These are phyloP conservation scores for Gryllus bimaculatus DNA, from an alignment of 1,140 invertebrate species.

Conservation along the genomic window DNA sequence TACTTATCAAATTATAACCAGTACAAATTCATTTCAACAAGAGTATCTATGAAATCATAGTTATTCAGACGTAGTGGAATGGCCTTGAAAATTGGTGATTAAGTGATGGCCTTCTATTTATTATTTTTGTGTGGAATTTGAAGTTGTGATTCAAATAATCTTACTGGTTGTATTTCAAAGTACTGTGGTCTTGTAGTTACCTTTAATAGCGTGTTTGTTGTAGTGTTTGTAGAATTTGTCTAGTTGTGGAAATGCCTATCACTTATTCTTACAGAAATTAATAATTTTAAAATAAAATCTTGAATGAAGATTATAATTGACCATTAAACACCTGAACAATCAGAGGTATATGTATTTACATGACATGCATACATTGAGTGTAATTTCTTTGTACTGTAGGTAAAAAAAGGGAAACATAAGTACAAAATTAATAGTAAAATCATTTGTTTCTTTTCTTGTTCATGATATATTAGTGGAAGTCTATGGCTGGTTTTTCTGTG, in stretches of 20 bases:
- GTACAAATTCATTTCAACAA: background rate
- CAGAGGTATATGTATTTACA: constrained; percentile 1
- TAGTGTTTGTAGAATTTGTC: background rate
- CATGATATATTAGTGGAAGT: background rate
- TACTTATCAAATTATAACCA: constrained; percentile 2
- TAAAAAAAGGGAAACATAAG: background rate
- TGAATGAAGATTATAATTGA: constrained; percentile 1
- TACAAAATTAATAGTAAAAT: background rate
- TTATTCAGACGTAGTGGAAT: background rate
- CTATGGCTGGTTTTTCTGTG: background rate
- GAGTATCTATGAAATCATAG: background rate
- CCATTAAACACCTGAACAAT: background rate
- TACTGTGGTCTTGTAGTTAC: constrained; percentile 1
- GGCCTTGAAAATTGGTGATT: background rate
- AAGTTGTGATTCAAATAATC: background rate
- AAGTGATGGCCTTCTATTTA: background rate
- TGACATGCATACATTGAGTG: background rate
- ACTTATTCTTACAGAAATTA: constrained; percentile 6
- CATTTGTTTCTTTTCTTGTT: background rate
- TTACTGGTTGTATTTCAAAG: background rate
- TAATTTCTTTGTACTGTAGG: background rate
- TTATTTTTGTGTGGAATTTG: background rate
- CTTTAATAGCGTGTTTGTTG: background rate
- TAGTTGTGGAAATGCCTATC: background rate
- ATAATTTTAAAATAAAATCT: background rate